phyloP scores from a whole-genome alignment of 2,113 vertebrate species.

The Ciconia stormi region DNA sequence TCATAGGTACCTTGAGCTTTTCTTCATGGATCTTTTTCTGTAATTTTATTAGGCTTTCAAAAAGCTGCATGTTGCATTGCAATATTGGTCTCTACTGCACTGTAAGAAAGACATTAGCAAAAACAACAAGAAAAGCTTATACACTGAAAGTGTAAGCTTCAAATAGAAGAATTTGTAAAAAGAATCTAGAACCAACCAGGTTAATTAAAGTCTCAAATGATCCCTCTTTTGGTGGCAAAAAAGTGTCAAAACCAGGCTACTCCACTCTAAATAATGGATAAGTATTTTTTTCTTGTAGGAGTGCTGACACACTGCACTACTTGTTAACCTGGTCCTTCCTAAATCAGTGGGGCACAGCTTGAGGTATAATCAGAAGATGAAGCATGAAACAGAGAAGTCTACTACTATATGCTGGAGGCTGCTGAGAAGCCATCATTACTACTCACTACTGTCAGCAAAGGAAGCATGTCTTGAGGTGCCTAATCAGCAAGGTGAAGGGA shows the following conservation, averaged over 20 bases:
- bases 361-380: background rate
- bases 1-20: background rate
- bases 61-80: background rate
- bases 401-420: background rate
- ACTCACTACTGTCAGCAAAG: background rate
- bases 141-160: background rate
- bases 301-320: background rate
- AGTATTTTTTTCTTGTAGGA: background rate
- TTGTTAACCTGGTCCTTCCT: background rate
- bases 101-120: background rate
- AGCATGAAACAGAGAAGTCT: background rate
- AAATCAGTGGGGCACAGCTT: background rate
- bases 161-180: background rate
- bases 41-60: background rate
- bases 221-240: background rate
- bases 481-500: background rate
- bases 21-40: background rate
- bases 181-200: background rate
- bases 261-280: background rate
- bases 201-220: background rate
- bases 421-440: background rate
- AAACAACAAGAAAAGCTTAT: background rate
- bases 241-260: background rate
- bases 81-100: background rate
- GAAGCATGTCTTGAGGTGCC: background rate